These are phyloP conservation scores for Geotrypetes seraphini DNA, from an alignment of 2,797 vertebrate genomes.

Conservation along the genomic window DNA sequence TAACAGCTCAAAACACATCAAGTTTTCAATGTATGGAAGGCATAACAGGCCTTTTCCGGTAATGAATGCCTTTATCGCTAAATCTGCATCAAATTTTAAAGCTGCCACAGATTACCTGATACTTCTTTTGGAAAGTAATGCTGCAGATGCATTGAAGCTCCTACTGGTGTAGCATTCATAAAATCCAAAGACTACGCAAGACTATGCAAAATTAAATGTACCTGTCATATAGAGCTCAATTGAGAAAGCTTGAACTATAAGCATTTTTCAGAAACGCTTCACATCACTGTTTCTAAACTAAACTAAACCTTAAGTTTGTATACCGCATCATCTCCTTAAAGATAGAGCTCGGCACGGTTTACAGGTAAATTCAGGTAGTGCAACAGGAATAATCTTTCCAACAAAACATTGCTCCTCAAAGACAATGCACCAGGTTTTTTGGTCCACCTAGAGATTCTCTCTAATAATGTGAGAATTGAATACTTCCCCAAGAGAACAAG, in stretches of 20 bases:
- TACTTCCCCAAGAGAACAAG: conserved; percentile 1
- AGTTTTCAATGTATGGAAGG: no score
- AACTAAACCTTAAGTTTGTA: no score
- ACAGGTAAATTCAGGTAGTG: no score
- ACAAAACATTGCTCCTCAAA: conserved; percentile 17
- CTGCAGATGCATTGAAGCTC: conserved; percentile 21
- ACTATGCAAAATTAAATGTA: conserved; percentile 3
- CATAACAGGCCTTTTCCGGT: conserved; percentile 15
- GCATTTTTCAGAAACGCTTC: conserved; percentile 26
- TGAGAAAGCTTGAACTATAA: conserved; percentile 13
- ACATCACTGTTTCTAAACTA: conserved; percentile 5
- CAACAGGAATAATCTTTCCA: conserved; percentile 10
- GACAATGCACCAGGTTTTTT: conserved; percentile 11
- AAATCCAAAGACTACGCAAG: conserved; percentile 9
- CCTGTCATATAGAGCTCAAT: conserved; percentile 12
- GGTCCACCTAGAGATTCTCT: background rate
- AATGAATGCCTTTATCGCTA: conserved; percentile 12
- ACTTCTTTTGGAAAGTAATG: conserved; percentile 14
- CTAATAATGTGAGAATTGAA: background rate
- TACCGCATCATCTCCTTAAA: no score
- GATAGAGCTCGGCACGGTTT: no score
- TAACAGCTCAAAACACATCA: no score
- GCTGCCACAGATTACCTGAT: conserved; percentile 14
- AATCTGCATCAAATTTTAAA: conserved; percentile 5
- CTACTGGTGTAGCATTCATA: conserved; percentile 15